phyloP scores from a whole-genome alignment of 1,140 invertebrate genomes.

The Drosophila jambulina region DNA sequence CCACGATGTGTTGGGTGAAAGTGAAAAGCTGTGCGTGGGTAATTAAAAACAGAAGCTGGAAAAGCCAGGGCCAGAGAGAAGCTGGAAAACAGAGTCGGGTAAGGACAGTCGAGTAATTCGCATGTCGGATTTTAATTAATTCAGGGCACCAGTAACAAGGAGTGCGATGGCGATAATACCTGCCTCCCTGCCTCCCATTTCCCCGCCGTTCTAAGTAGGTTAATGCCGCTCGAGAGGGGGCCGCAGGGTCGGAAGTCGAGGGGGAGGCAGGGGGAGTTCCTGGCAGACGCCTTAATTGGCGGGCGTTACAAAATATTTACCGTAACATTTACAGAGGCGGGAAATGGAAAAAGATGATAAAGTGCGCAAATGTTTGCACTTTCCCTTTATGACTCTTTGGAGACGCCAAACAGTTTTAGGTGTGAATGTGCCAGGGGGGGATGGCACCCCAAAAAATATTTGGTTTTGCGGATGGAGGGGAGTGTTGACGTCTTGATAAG shows the following conservation, averaged over 20 bases:
- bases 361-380: slow-evolving; percentile 82
- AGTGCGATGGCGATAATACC: slow-evolving; percentile 18
- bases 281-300: slow-evolving; percentile 69
- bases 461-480: slow-evolving; percentile 16
- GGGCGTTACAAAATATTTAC: slow-evolving; percentile 82
- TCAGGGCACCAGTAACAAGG: slow-evolving; percentile 53
- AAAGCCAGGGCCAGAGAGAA: slow-evolving; percentile 13
- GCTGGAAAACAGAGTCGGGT: slow-evolving; percentile 36
- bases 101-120: slow-evolving; percentile 66
- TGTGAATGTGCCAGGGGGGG: slow-evolving; percentile 36
- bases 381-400: slow-evolving; percentile 79
- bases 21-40: slow-evolving; percentile 82
- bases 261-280: not conserved
- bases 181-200: slow-evolving; percentile 36
- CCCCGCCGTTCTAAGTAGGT: slow-evolving; percentile 61
- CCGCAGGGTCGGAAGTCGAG: not conserved
- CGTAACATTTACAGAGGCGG: slow-evolving; percentile 54
- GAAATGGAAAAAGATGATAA: slow-evolving; percentile 80
- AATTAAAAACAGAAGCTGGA: slow-evolving; percentile 62
- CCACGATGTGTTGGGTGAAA: slow-evolving; percentile 69
- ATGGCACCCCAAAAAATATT: slow-evolving; percentile 22
- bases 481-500: slow-evolving; percentile 73
- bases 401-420: slow-evolving; percentile 56
- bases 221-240: slow-evolving; percentile 50
- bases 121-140: slow-evolving; percentile 83